Evolutionary conservation across 2,113 vertebrate genomes (phyloP), one percentile per base, ranked within the genome.

Genomic region (Anoura caudifer): DNA sequence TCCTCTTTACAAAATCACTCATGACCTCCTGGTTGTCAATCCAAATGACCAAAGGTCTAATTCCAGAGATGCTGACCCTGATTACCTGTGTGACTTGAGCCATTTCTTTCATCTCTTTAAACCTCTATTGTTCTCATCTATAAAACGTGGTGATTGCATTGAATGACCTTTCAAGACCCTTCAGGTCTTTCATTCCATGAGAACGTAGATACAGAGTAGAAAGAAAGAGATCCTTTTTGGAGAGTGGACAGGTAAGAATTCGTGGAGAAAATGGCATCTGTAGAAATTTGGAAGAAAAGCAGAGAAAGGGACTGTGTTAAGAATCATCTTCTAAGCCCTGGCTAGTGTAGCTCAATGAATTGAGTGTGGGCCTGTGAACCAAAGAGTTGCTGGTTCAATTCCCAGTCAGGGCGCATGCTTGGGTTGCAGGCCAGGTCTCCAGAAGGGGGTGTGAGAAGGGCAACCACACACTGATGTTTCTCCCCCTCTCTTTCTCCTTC

Each of bases 241-340:
- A 91, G 72, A 87, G 15, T 70, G 28, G 31, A 56, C 33, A 50
- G 24, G 41, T 65, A 79, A 90, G 54, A 67, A 85, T 87, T 63
- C 47, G 59, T 38, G 69, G 65, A 82, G 67, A 86, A 81, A 89
- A 82, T 79, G 26, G 36, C 22, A 28, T 81, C 47, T 75, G 76
- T 83, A 88, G 59, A 95, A 70, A 75, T 87, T 20, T 94, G 41
- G n/a, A 90, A 69, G 36, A 61, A 97, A 83, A 28, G 45, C 59
- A 28, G 59, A 61, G 59, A 61, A 41, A 54, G 22, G 33, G 36
- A 89, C 65, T 38, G 1, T 52, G n/a, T 69, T 75, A 63, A 56
- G 61, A 63, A 56, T 65, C 59, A 43, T 45, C n/a, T 38, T 13
- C 38, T 59, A 59, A 59, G 22, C 20, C 56, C 22, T 24, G 22